Conservation (phyloP, 2,888 invertebrate species). For the Aporophyla lueneburgensis region DNA sequence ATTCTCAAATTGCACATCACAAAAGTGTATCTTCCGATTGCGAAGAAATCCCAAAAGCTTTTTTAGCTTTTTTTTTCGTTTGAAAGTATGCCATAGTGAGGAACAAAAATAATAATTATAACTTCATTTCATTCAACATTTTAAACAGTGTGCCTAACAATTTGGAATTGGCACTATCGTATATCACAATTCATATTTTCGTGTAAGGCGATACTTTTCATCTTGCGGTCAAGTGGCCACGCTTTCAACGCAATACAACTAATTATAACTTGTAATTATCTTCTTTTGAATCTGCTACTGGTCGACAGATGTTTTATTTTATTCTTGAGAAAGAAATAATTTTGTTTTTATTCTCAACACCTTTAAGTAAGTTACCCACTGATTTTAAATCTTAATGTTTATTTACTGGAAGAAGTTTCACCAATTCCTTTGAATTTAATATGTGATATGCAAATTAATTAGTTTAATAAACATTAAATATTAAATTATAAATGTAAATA, state of each 20-base stretch:
- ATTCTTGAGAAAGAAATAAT: conserved; percentile 1
- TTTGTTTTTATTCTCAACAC: not conserved
- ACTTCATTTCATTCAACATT: conserved; percentile 60
- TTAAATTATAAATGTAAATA: too few species aligned
- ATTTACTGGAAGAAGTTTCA: not conserved
- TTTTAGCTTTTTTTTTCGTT: conserved; percentile 49
- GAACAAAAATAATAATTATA: conserved; percentile 60
- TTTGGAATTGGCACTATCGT: conserved; percentile 73
- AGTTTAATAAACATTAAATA: not conserved
- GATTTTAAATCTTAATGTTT: not conserved
- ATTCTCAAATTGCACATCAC: conserved; percentile 89
- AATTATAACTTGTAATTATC: conserved; percentile 80
- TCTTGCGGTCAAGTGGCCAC: conserved; percentile 85
- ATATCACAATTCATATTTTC: conserved; percentile 82
- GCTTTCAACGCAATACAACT: conserved; percentile 71
- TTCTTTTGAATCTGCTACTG: conserved; percentile 73
- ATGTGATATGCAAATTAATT: not conserved
- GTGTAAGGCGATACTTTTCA: conserved; percentile 79
- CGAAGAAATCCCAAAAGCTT: conserved; percentile 66
- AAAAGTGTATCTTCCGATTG: conserved; percentile 84
- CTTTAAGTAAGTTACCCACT: not conserved
- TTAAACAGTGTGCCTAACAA: conserved; percentile 42
- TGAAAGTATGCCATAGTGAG: conserved; percentile 56
- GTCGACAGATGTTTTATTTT: conserved; percentile 75
- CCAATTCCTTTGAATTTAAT: not conserved